Conservation (phyloP, 2,888 invertebrate genomes). For the Andrena minutula region DNA sequence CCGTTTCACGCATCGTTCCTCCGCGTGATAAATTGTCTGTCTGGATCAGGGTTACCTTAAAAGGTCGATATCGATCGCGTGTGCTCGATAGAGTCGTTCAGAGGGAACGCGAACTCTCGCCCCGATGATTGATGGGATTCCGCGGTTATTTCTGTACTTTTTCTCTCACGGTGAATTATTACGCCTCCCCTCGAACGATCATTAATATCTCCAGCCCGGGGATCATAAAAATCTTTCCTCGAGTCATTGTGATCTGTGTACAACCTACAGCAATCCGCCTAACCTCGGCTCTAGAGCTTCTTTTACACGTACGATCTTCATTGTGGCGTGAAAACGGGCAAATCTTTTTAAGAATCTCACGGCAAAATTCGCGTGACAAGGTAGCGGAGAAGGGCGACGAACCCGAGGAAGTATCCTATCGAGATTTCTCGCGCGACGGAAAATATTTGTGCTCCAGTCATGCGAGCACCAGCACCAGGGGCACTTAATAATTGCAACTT, state of each 20-base stretch:
- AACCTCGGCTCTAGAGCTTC: neutral
- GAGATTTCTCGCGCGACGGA: constrained; percentile 32
- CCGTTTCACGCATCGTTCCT: constrained; percentile 49
- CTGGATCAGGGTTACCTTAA: constrained; percentile 57
- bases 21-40: constrained; percentile 54
- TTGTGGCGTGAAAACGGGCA: neutral
- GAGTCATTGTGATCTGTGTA: constrained; percentile 10
- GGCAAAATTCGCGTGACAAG: neutral
- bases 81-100: constrained; percentile 57
- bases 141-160: constrained; percentile 40
- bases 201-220: constrained; percentile 41
- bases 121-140: constrained; percentile 53
- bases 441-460: constrained; percentile 48
- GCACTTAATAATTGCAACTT: constrained; percentile 65
- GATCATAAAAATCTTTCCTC: constrained; percentile 33
- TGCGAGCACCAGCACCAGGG: constrained; percentile 46
- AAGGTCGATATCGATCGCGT: constrained; percentile 58
- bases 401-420: constrained; percentile 15
- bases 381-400: neutral
- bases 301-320: neutral
- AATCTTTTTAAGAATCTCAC: neutral
- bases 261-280: neutral
- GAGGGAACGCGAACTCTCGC: constrained; percentile 11
- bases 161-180: constrained; percentile 53
- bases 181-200: constrained; percentile 19